Percentiles rank a stretch among this genome's conserved stretches.
These are phyloP conservation scores for Phyllopteryx taeniolatus DNA, from an alignment of 2,113 vertebrate species.

Conservation along the genomic window DNA sequence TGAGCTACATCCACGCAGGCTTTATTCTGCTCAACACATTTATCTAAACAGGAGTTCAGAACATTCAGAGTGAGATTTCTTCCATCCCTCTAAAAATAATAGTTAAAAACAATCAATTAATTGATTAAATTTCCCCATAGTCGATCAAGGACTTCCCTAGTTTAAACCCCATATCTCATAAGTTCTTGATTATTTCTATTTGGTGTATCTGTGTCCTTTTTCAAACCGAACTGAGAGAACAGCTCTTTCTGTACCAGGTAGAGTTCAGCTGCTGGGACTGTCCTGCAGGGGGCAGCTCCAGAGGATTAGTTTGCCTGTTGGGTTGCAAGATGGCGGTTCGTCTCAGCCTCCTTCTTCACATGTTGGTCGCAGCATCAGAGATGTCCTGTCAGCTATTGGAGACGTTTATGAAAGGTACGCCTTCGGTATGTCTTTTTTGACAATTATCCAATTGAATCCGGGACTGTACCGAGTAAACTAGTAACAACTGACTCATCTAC, in stretches of 20 bases:
- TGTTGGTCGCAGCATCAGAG: slow-evolving; percentile 75
- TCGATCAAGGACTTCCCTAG: too few relatives aligned
- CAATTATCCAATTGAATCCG: too few relatives aligned
- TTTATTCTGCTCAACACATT: too few relatives aligned
- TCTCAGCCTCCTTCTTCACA: slow-evolving; percentile 40
- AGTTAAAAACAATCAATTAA: too few relatives aligned
- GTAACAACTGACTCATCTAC: too few relatives aligned
- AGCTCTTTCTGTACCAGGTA: slow-evolving; percentile 57
- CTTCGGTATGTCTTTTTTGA: not conserved
- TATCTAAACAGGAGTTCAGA: too few relatives aligned
- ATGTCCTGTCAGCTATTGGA: slow-evolving; percentile 83
- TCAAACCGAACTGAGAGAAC: not conserved
- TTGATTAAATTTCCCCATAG: too few relatives aligned
- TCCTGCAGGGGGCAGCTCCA: slow-evolving; percentile 82
- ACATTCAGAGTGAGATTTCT: too few relatives aligned
- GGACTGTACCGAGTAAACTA: too few relatives aligned
- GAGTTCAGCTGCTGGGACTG: slow-evolving; percentile 75
- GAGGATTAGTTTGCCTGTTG: slow-evolving; percentile 67
- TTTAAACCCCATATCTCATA: not conserved
- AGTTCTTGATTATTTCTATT: not conserved
- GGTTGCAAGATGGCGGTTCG: slow-evolving; percentile 2
- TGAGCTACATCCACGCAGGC: too few relatives aligned
- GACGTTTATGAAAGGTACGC: slow-evolving; percentile 83
- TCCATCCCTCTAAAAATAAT: too few relatives aligned
- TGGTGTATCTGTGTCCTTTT: not conserved